phyloP scores from a whole-genome alignment of 2,888 invertebrate genomes.

The Apotomis capreana region DNA sequence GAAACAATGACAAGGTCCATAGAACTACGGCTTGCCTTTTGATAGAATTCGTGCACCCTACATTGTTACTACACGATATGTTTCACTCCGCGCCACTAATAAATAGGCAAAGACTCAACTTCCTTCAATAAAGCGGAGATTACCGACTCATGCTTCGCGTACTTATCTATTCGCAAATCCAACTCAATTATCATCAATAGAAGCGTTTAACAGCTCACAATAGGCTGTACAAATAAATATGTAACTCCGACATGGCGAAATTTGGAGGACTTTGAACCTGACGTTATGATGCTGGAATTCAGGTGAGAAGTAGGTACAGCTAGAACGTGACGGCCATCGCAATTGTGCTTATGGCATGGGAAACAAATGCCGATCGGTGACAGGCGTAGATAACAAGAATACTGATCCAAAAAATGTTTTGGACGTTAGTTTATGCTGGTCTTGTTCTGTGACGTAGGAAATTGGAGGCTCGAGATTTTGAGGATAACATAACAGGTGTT shows the following conservation, averaged over 20 bases:
- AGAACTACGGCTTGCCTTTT: too few relatives aligned
- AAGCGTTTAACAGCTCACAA: conserved; percentile 20
- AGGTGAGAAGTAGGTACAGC: conserved; percentile 60
- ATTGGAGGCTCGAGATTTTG: background rate
- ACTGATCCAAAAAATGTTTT: conserved; percentile 6
- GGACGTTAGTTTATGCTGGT: background rate
- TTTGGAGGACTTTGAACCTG: conserved; percentile 52
- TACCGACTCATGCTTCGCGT: background rate
- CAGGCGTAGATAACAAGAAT: conserved; percentile 14
- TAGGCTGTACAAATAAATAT: conserved; percentile 4
- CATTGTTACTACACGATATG: too few relatives aligned
- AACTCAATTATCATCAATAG: conserved; percentile 20
- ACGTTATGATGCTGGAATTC: conserved; percentile 50
- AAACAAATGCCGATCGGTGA: conserved; percentile 36
- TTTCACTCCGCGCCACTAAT: too few relatives aligned
- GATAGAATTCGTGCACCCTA: too few relatives aligned
- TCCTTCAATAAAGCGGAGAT: background rate
- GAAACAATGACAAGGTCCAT: too few relatives aligned
- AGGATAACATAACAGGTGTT: background rate
- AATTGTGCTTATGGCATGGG: conserved; percentile 52
- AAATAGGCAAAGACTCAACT: too few relatives aligned
- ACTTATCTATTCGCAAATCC: conserved; percentile 3
- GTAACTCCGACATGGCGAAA: conserved; percentile 7
- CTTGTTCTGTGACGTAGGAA: background rate
- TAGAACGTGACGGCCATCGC: conserved; percentile 60